phyloP scores from a whole-genome alignment of 2,888 invertebrate genomes.

The Drosophila rubida region DNA sequence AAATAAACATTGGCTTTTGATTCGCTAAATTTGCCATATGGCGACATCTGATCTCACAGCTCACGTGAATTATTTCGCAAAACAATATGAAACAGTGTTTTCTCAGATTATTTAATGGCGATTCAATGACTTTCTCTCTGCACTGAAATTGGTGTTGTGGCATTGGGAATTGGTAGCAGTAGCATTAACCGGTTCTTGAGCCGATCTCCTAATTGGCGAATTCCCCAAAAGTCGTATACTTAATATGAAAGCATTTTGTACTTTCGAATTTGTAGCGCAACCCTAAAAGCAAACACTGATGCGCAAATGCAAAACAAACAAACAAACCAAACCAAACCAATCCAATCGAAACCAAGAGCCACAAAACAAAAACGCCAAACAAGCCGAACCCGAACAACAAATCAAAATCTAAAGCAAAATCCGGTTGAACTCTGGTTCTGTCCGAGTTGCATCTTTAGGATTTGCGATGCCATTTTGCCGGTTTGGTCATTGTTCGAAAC shows the following conservation, averaged over 20 bases:
- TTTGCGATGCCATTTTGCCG: neutral
- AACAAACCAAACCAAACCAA: slow-evolving; percentile 18
- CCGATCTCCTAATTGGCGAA: slow-evolving; percentile 54
- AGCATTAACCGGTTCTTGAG: slow-evolving; percentile 60
- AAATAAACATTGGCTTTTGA: slow-evolving; percentile 1
- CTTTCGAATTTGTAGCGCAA: slow-evolving; percentile 62
- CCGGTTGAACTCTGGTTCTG: slow-evolving; percentile 60
- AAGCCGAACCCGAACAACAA: slow-evolving; percentile 16
- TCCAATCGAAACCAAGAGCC: too few species aligned
- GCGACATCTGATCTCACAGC: slow-evolving; percentile 12
- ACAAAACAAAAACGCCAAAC: neutral
- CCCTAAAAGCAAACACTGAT: slow-evolving; percentile 25
- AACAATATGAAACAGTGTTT: slow-evolving; percentile 5
- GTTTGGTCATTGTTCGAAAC: neutral
- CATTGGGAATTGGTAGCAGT: slow-evolving; percentile 9
- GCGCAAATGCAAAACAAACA: slow-evolving; percentile 22
- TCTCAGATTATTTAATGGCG: slow-evolving; percentile 24
- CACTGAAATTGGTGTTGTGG: neutral
- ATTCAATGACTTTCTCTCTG: slow-evolving; percentile 47
- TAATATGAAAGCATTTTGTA: slow-evolving; percentile 70
- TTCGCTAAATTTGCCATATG: neutral
- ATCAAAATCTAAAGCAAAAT: slow-evolving; percentile 36
- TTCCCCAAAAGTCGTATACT: slow-evolving; percentile 38
- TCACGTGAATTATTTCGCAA: slow-evolving; percentile 22
- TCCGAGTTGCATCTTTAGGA: slow-evolving; percentile 7